These are phyloP conservation scores for Tipula vernalis DNA, from an alignment of 2,888 invertebrate genomes.

Conservation along the genomic window DNA sequence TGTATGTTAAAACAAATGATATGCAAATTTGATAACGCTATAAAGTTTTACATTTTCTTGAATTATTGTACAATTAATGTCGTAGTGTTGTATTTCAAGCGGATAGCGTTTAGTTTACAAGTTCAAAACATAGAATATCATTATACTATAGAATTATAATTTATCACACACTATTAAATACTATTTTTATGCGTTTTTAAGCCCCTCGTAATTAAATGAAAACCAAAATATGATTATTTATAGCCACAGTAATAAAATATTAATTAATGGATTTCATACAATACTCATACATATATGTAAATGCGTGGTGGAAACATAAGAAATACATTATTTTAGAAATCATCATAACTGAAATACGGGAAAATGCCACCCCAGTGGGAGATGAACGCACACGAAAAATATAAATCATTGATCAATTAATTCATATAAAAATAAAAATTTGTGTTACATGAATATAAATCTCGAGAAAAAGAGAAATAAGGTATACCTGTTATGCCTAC, in stretches of 20 bases:
- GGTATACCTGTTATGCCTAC: background rate
- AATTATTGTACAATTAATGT: background rate
- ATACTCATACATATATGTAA: background rate
- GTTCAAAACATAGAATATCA: background rate
- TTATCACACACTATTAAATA: background rate
- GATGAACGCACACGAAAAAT: background rate
- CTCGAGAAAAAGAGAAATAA: background rate
- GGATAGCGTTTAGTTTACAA: background rate
- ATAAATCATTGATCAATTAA: background rate
- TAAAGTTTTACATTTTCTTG: background rate
- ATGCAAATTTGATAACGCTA: background rate
- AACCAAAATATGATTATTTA: background rate
- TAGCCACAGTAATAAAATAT: background rate
- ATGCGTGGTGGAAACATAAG: background rate
- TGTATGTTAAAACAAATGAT: background rate
- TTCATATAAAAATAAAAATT: background rate
- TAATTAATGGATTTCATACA: background rate
- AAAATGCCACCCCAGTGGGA: background rate
- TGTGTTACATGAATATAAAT: background rate
- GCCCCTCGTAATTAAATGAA: background rate
- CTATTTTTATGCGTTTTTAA: background rate
- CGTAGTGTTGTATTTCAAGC: background rate
- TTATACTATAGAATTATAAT: background rate
- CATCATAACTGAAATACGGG: background rate
- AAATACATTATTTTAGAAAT: background rate